Base-by-base conservation (phyloP, 2,888 invertebrate genomes). In the Eubasilissa splendida region DNA sequence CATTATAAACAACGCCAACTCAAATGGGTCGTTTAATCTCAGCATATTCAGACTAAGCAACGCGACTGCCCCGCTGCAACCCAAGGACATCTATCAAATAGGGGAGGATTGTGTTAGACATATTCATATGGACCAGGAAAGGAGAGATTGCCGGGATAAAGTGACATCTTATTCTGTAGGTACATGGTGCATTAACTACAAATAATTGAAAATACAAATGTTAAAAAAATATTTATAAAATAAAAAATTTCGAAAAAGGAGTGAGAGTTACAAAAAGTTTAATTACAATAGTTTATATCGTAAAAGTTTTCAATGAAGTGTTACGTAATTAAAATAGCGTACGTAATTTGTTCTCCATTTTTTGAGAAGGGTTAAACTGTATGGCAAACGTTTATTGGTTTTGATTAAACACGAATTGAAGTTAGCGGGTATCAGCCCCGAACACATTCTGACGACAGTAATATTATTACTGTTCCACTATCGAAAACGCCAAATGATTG, bases 11-110 rank as follows among this genome's bases (percentile, higher is more conserved):
- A 83, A 80, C 82, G 79, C 82, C 63, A 81, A 80, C 82, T 83
- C 80, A 84, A 84, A 84, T 82, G 84, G 84, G 78, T 80, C 82
- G 82, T 80, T 82, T 84, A 84, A 84, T 84, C 84, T 82, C 66
- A 53, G 79, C 80, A 80, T 82, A 80, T 78, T 73, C 78, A 76
- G 63, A 68, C 52, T 71, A 22, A 73, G 59, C 54, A 54, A 9
- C n/a, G 4, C 52, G 52, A 65, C 65, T 31, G 59, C n/a, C 56
- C 59, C 58, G n/a, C 31, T n/a, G 66, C 76, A 77, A 79, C 78
- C 83, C 70, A 77, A 63, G 79, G 83, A 83, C 82, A 83, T 83
- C 83, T 79, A 83, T 83, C 83, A 83, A 83, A 80, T 58, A 80
- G 82, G 79, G 77, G 83, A 80, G 71, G 76, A 70, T 79, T 74